Evolutionary conservation across 2,113 vertebrate genomes (phyloP).

Genomic region (Triplophysa siluroides): DNA sequence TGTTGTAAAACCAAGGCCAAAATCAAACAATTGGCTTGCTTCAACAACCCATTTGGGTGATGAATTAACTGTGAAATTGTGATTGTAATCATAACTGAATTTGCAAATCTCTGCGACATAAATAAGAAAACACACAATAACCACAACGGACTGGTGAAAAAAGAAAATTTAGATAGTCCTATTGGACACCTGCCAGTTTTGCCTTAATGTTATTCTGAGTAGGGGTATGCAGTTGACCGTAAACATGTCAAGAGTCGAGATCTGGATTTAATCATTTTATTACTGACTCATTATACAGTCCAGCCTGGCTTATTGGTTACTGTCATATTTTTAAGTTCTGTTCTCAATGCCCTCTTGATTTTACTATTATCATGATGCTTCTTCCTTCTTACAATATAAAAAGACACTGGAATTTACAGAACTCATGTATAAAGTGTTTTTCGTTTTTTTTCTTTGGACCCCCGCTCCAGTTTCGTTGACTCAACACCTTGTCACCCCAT

Average conservation of each 20-base stretch:
- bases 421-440: slow-evolving; percentile 4
- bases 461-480: background rate
- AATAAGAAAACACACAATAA: too few species aligned
- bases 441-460: background rate
- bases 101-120: background rate
- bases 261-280: background rate
- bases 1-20: slow-evolving; percentile 26
- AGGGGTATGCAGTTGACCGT: slow-evolving; percentile 5
- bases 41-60: background rate
- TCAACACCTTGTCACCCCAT: background rate
- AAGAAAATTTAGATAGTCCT: too few species aligned
- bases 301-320: background rate
- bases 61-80: slow-evolving; percentile 6
- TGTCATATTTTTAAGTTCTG: background rate
- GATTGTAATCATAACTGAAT: background rate
- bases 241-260: background rate
- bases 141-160: too few species aligned
- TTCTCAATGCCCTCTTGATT: background rate
- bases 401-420: background rate
- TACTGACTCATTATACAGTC: background rate
- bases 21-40: slow-evolving; percentile 14
- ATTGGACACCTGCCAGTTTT: slow-evolving; percentile 5
- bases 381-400: background rate
- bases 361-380: background rate
- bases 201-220: slow-evolving; percentile 10